phyloP scores from a whole-genome alignment of 2,797 vertebrate genomes.

The Ctenosaura bakeri region DNA sequence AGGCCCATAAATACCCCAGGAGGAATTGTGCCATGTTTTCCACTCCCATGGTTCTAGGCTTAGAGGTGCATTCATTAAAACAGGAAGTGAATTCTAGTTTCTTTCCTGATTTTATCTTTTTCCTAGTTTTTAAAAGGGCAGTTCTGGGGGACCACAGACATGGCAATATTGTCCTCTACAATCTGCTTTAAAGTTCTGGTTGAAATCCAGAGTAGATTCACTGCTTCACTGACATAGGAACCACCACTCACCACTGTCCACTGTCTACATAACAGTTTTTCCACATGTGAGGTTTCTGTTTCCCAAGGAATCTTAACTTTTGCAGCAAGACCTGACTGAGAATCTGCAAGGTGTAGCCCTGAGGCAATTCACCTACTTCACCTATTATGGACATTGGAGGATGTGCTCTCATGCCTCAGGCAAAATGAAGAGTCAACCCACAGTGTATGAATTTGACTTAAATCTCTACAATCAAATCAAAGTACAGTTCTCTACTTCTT shows the following conservation, averaged over 20 bases:
- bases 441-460: slow-evolving; percentile 4
- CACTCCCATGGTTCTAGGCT: no score
- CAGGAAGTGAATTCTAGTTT: no score
- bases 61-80: no score
- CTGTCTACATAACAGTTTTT: not conserved
- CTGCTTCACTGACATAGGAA: no score
- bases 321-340: not conserved
- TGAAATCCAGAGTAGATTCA: no score
- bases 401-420: not conserved
- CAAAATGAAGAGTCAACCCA: not conserved
- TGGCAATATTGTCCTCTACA: no score
- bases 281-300: not conserved
- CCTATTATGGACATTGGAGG: not conserved
- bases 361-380: not conserved
- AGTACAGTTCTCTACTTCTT: not conserved
- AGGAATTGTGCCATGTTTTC: no score
- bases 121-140: no score
- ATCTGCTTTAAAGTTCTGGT: no score
- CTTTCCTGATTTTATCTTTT: no score
- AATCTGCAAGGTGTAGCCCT: not conserved
- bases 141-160: no score
- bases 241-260: not conserved
- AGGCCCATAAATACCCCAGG: no score
- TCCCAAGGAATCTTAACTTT: not conserved
- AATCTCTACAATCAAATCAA: not conserved